Base-by-base conservation (phyloP, 2,113 vertebrate genomes). In the Turdus rufiventris region DNA sequence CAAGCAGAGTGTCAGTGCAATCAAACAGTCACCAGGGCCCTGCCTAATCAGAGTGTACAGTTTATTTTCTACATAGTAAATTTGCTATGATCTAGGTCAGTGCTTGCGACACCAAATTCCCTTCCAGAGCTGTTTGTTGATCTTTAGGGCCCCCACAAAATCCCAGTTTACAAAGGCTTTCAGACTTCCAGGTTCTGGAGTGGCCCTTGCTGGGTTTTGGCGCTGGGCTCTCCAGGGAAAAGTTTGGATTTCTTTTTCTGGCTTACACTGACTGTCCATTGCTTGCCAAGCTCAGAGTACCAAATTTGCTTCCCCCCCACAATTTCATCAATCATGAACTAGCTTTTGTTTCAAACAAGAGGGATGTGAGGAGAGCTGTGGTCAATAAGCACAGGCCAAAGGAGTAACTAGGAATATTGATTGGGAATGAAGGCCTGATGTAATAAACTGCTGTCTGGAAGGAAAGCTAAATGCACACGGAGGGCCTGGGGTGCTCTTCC, bases 61-160 rank as follows among this genome's bases (percentile, higher is more conserved):
- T 61, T 94, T 48, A 34, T 48, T 88, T 87, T 75, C 53, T 38
- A 16, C 77, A 38, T 2, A 28, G 51, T 43, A 43, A 77, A 75
- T 89, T 96, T 56, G 70, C 74, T 74, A 10, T 68, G 81, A 94
- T 91, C 92, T 85, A 89, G 92, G 90, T 93, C 88, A 85, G 90
- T 68, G 81, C 78, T 75, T 88, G 62, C 1, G 54, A 75, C 81
- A 56, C 61, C 62, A 25, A 61, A n/a, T 43, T 88, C 63, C 61
- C 58, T 83, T 57, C 54, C 14, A 18, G 79, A 70, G 47, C 14
- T 76, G 23, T 85, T 89, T 54, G 70, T 42, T 45, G 28, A 43
- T 61, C 75, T 79, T 53, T 31, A 24, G 70, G 38, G 23, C 9
- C 3, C 18, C 36, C 56, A 8, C n/a, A 38, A 36, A 66, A 29